phyloP scores from a whole-genome alignment of 2,888 invertebrate species.

The Dicyrtoma fusca region DNA sequence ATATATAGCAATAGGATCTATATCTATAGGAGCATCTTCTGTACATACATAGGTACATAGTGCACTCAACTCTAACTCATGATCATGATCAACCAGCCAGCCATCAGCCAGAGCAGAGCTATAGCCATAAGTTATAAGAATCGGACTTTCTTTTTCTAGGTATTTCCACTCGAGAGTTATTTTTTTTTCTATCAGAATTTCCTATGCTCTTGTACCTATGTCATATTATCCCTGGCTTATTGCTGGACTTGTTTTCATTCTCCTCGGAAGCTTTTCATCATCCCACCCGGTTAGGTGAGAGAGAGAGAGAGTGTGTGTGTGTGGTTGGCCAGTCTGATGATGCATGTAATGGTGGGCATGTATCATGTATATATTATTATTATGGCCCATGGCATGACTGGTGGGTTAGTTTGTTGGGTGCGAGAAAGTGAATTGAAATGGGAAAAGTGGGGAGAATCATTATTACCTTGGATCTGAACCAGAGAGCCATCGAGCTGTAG shows the following conservation, averaged over 20 bases:
- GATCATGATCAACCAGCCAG: too few species aligned
- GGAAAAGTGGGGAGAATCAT: slow-evolving; percentile 33
- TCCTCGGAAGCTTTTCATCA: background rate
- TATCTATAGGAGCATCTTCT: too few species aligned
- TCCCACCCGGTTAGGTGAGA: background rate
- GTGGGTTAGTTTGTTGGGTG: slow-evolving; percentile 24
- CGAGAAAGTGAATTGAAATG: slow-evolving; percentile 39
- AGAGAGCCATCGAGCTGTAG: too few species aligned
- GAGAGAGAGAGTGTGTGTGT: background rate
- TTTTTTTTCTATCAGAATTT: background rate
- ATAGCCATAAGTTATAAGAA: too few species aligned
- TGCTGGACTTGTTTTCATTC: background rate
- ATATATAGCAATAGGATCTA: too few species aligned
- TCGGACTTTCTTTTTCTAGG: background rate
- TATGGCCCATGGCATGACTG: background rate
- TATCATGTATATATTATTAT: background rate
- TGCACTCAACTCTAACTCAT: too few species aligned
- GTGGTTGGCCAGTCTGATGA: background rate
- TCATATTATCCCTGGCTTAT: background rate
- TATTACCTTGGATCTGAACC: too few species aligned
- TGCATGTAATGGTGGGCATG: background rate
- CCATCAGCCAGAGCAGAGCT: too few species aligned
- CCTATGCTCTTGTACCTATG: background rate
- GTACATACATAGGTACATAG: too few species aligned
- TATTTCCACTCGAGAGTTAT: background rate